Evolutionary conservation across 2,888 invertebrate genomes (phyloP).

Genomic region (Latheticus oryzae): DNA sequence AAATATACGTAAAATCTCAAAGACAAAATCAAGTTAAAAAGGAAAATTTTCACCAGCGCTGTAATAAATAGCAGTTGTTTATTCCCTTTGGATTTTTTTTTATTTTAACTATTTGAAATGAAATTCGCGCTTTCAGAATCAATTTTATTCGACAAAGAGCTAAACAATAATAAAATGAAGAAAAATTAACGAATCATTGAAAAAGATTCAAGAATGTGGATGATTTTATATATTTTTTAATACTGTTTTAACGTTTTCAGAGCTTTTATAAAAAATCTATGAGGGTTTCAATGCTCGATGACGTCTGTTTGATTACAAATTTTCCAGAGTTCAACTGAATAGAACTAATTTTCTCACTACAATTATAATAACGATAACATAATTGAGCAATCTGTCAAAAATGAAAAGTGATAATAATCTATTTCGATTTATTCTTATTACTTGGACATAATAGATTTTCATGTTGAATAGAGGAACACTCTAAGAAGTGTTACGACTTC

Average conservation of each 20-base stretch:
- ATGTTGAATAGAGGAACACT: no score
- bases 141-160: constrained; percentile 7
- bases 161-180: constrained; percentile 1
- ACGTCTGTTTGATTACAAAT: constrained; percentile 21
- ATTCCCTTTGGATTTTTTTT: neutral
- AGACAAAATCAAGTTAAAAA: constrained; percentile 1
- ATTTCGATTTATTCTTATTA: no score
- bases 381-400: no score
- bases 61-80: constrained; percentile 1
- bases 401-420: no score
- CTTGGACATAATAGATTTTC: no score
- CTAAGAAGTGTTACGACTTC: no score
- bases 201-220: constrained; percentile 7
- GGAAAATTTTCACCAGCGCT: constrained; percentile 2
- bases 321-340: constrained; percentile 18
- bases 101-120: constrained; percentile 4
- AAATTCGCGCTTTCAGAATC: constrained; percentile 3
- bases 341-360: constrained; percentile 16
- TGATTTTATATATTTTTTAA: constrained; percentile 6
- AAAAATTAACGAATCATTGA: constrained; percentile 16
- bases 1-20: neutral
- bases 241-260: constrained; percentile 20
- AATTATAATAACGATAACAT: constrained; percentile 4
- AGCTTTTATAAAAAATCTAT: constrained; percentile 20
- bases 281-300: constrained; percentile 12